These are phyloP conservation scores for Macroramphosus scolopax DNA, from an alignment of 2,797 vertebrate genomes.

Conservation along the genomic window DNA sequence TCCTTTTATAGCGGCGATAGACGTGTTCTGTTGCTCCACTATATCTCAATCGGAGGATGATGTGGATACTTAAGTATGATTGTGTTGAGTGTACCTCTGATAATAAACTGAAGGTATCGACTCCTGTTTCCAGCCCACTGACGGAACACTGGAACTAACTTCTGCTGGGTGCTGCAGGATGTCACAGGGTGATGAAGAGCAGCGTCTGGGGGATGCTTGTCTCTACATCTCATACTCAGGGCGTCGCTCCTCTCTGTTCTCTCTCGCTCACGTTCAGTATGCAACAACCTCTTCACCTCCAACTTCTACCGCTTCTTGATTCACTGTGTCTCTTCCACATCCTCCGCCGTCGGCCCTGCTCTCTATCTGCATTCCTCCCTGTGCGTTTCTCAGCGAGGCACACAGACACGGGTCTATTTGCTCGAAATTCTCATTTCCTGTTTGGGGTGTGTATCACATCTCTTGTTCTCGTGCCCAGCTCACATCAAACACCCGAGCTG, in stretches of 20 bases:
- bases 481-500: constrained; percentile 69
- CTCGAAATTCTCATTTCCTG: constrained; percentile 80
- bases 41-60: no score
- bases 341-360: constrained; percentile 22
- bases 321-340: constrained; percentile 52
- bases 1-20: no score
- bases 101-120: no score
- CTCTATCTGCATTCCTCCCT: constrained; percentile 39
- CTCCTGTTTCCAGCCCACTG: no score
- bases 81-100: no score
- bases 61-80: no score
- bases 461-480: constrained; percentile 76
- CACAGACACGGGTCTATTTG: constrained; percentile 59
- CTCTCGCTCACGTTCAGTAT: constrained; percentile 10
- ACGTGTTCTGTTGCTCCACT: no score
- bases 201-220: constrained; percentile 37
- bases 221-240: constrained; percentile 45
- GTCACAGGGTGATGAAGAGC: constrained; percentile 25
- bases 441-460: constrained; percentile 77
- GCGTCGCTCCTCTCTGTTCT: constrained; percentile 13
- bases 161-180: constrained; percentile 1
- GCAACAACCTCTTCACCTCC: constrained; percentile 34
- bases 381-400: constrained; percentile 27
- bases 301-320: constrained; percentile 31
- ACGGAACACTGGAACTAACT: no score